Percentiles rank a stretch among this genome's conserved stretches.
These are phyloP conservation scores for Gephyroberyx darwinii DNA, from an alignment of 2,797 vertebrate species.

Conservation along the genomic window DNA sequence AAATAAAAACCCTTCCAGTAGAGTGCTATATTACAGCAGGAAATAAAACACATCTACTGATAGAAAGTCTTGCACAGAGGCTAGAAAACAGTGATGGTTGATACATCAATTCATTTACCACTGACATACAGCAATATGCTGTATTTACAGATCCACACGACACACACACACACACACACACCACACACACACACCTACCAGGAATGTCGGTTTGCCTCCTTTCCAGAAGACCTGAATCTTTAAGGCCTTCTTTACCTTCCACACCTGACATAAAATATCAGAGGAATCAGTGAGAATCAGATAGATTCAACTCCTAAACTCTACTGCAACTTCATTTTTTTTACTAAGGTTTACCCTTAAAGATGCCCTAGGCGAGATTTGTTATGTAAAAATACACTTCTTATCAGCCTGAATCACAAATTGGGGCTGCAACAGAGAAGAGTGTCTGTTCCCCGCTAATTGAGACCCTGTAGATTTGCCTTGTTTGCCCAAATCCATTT, in stretches of 20 bases:
- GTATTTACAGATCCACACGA: neutral
- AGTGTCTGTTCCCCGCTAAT: no score
- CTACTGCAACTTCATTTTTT: neutral
- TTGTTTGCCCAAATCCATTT: no score
- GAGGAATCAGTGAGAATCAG: neutral
- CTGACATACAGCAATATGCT: neutral
- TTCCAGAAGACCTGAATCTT: slow-evolving; percentile 93
- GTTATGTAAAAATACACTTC: no score
- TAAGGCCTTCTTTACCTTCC: slow-evolving; percentile 99
- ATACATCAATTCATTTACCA: no score
- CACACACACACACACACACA: neutral
- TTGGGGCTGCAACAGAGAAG: no score
- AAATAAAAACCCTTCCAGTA: neutral
- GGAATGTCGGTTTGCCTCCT: slow-evolving; percentile 83
- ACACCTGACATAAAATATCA: slow-evolving; percentile 81
- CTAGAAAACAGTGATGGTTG: no score
- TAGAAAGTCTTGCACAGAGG: no score
- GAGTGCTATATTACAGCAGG: neutral
- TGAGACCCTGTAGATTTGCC: no score
- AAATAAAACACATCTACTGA: neutral
- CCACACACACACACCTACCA: slow-evolving; percentile 62
- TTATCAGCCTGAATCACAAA: no score
- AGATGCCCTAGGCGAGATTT: no score
- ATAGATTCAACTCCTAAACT: neutral
- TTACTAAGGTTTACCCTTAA: no score